Conservation (phyloP, 2,888 invertebrate species). For the Phymatocera aterrima region DNA sequence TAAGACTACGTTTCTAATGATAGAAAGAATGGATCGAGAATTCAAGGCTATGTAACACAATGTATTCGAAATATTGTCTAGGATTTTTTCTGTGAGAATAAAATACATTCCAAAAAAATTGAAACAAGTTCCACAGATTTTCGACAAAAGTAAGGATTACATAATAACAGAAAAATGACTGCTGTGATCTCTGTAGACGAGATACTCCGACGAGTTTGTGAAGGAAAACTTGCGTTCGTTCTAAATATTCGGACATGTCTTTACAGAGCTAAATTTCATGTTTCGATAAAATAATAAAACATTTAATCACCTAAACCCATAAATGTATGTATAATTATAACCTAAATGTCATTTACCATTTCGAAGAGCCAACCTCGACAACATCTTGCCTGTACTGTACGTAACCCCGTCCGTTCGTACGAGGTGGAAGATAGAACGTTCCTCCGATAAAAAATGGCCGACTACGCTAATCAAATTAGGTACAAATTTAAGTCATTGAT, state of each 20-base stretch:
- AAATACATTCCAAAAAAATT: too few species aligned
- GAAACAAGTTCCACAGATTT: neutral
- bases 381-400: conserved; percentile 60
- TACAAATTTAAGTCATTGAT: neutral
- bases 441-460: conserved; percentile 33
- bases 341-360: conserved; percentile 62
- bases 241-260: neutral
- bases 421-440: neutral
- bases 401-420: conserved; percentile 9
- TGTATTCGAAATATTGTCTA: neutral
- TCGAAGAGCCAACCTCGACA: conserved; percentile 67
- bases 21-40: neutral
- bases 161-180: conserved; percentile 57
- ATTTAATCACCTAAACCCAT: neutral
- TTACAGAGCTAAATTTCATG: neutral
- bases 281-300: neutral
- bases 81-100: neutral
- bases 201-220: neutral
- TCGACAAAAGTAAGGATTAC: conserved; percentile 53
- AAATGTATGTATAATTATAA: conserved; percentile 15
- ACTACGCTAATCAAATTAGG: neutral
- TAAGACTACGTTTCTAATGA: neutral
- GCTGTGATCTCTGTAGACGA: neutral
- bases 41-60: neutral
- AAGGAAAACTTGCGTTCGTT: neutral